Conservation (phyloP, 1,140 invertebrate genomes). For the Carposina sasakii region DNA sequence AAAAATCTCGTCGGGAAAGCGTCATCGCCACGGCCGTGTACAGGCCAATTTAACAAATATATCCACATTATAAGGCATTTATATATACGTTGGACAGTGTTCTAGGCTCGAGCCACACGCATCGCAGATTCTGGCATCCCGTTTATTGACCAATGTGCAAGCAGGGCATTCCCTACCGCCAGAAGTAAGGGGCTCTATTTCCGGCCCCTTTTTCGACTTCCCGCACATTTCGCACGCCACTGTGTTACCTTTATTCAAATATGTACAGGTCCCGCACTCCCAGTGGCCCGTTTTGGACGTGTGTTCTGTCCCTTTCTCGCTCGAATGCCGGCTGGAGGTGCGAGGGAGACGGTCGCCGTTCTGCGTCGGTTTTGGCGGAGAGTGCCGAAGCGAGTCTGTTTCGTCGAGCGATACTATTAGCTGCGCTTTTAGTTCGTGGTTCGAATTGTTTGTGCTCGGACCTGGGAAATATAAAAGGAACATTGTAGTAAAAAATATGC, state of each 20-base stretch:
- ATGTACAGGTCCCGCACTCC: slow-evolving; percentile 83
- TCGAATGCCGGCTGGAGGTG: slow-evolving; percentile 19
- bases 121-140: slow-evolving; percentile 77
- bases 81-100: slow-evolving; percentile 85
- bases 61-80: no score
- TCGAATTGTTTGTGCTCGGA: no score
- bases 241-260: slow-evolving; percentile 72
- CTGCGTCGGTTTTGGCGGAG: slow-evolving; percentile 28
- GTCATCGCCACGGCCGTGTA: no score
- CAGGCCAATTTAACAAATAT: no score
- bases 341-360: slow-evolving; percentile 37
- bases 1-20: no score
- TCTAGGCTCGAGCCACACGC: slow-evolving; percentile 80
- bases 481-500: no score
- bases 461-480: no score
- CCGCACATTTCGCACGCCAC: slow-evolving; percentile 86
- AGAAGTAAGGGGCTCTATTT: slow-evolving; percentile 78
- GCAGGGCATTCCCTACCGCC: slow-evolving; percentile 83
- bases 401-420: slow-evolving; percentile 60
- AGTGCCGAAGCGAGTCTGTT: slow-evolving; percentile 34
- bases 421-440: slow-evolving; percentile 55
- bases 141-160: slow-evolving; percentile 87
- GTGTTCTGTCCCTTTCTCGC: slow-evolving; percentile 14
- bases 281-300: slow-evolving; percentile 64
- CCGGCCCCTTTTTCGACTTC: slow-evolving; percentile 75